Percentiles rank a stretch among this genome's conserved stretches.
Evolutionary conservation across 2,888 invertebrate species (phyloP).

Genomic region (Chymomyza caudatula): DNA sequence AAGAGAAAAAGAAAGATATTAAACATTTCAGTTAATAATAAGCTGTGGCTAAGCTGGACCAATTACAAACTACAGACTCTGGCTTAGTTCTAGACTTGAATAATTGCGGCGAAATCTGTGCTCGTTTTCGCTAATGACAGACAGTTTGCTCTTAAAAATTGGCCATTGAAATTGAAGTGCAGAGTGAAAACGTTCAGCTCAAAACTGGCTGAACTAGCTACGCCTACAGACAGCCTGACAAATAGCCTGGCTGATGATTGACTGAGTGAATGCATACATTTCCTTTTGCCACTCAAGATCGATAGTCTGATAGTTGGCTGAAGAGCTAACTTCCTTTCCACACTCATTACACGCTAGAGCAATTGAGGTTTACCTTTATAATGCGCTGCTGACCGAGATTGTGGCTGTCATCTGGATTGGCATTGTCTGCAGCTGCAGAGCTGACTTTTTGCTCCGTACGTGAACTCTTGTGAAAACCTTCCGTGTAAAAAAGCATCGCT

Average conservation of each 20-base stretch:
- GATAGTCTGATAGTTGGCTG: background rate
- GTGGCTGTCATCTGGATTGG: slow-evolving; percentile 22
- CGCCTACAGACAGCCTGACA: background rate
- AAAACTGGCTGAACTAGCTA: background rate
- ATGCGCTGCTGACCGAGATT: slow-evolving; percentile 16
- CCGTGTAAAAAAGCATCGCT: slow-evolving; percentile 63
- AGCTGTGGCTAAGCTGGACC: slow-evolving; percentile 1
- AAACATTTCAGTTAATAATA: background rate
- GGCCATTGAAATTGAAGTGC: slow-evolving; percentile 9
- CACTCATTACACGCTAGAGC: background rate
- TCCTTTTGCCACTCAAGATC: background rate
- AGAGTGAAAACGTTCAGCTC: background rate
- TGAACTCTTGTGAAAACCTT: slow-evolving; percentile 56
- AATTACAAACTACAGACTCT: slow-evolving; percentile 16
- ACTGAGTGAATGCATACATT: background rate
- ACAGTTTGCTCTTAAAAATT: slow-evolving; percentile 4
- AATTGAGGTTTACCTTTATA: slow-evolving; percentile 40
- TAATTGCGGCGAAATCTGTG: slow-evolving; percentile 4
- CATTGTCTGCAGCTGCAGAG: background rate
- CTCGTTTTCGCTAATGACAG: background rate
- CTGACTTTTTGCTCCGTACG: slow-evolving; percentile 20
- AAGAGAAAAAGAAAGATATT: background rate
- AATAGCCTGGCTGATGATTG: background rate
- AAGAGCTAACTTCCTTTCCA: background rate
- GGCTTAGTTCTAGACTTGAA: slow-evolving; percentile 6